phyloP scores from a whole-genome alignment of 2,113 vertebrate species.

The Menidia beryllina region DNA sequence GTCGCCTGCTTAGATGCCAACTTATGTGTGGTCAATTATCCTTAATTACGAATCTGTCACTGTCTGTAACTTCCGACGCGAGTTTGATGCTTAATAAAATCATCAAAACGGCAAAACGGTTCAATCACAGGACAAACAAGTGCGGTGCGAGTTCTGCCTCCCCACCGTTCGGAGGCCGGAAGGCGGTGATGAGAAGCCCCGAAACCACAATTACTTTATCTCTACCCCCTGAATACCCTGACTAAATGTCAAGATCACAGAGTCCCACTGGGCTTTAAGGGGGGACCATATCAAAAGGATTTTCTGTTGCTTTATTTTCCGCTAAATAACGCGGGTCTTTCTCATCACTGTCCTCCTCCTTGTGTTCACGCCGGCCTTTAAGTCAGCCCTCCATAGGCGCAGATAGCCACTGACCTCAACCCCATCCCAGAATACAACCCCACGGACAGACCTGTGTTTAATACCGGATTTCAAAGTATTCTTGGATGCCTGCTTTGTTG shows the following conservation, averaged over 20 bases:
- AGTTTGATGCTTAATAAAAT: conserved; percentile 52
- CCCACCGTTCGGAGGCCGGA: conserved; percentile 51
- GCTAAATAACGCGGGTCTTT: conserved; percentile 81
- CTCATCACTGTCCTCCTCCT: conserved; percentile 75
- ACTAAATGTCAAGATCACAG: conserved; percentile 87
- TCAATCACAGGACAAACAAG: conserved; percentile 48
- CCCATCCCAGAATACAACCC: conserved; percentile 73
- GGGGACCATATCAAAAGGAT: conserved; percentile 81
- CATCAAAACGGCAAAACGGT: conserved; percentile 56
- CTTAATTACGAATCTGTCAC: conserved; percentile 67
- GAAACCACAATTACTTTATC: conserved; percentile 80
- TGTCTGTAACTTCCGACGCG: conserved; percentile 58
- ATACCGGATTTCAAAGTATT: conserved; percentile 64
- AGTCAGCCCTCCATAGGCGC: conserved; percentile 69
- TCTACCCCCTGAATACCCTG: conserved; percentile 73
- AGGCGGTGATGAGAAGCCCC: conserved; percentile 60
- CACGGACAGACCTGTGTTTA: conserved; percentile 57
- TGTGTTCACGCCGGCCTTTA: conserved; percentile 76
- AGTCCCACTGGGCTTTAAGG: conserved; percentile 78
- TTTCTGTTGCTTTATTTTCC: conserved; percentile 80
- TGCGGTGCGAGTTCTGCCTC: conserved; percentile 51
- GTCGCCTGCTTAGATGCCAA: conserved; percentile 65
- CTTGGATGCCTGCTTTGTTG: conserved; percentile 33
- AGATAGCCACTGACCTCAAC: conserved; percentile 76
- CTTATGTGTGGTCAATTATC: conserved; percentile 76